phyloP scores from a whole-genome alignment of 1,140 invertebrate species.

The Papilio xuthus region DNA sequence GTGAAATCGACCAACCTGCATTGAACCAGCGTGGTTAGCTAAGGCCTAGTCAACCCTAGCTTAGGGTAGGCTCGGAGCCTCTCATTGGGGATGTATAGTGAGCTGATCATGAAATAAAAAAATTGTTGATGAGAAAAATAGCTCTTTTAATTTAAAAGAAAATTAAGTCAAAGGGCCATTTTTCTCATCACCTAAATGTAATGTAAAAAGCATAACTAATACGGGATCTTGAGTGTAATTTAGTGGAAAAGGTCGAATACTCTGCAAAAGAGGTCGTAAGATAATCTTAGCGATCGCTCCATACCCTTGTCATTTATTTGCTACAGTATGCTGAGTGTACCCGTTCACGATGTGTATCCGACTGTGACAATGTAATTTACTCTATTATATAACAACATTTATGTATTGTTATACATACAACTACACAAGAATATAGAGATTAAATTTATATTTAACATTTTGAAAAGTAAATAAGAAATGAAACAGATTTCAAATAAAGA shows the following conservation, averaged over 20 bases:
- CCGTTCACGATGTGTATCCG: slow-evolving; percentile 4
- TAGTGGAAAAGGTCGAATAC: slow-evolving; percentile 35
- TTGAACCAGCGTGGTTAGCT: too few relatives aligned
- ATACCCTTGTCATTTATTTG: slow-evolving; percentile 34
- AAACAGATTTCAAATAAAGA: too few relatives aligned
- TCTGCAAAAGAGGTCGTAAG: slow-evolving; percentile 31
- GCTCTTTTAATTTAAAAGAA: too few relatives aligned
- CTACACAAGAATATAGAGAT: too few relatives aligned
- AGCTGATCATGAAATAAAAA: too few relatives aligned
- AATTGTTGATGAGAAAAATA: too few relatives aligned
- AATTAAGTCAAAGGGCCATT: neutral
- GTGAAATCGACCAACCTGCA: too few relatives aligned
- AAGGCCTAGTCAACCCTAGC: too few relatives aligned
- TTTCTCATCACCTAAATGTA: neutral
- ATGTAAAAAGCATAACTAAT: slow-evolving; percentile 20
- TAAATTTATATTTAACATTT: too few relatives aligned
- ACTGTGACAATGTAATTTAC: slow-evolving; percentile 12
- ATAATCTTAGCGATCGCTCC: slow-evolving; percentile 31
- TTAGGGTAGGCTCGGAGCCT: too few relatives aligned
- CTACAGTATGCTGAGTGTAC: slow-evolving; percentile 18
- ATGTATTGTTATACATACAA: neutral
- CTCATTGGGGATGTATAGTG: too few relatives aligned
- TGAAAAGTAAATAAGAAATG: too few relatives aligned
- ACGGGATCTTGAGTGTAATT: slow-evolving; percentile 23
- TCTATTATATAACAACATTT: neutral